A percentile compares a stretch with the other conserved stretches of the same genome.
These are phyloP conservation scores for Cyclophora punctaria DNA, from an alignment of 2,888 invertebrate genomes.

Conservation along the genomic window DNA sequence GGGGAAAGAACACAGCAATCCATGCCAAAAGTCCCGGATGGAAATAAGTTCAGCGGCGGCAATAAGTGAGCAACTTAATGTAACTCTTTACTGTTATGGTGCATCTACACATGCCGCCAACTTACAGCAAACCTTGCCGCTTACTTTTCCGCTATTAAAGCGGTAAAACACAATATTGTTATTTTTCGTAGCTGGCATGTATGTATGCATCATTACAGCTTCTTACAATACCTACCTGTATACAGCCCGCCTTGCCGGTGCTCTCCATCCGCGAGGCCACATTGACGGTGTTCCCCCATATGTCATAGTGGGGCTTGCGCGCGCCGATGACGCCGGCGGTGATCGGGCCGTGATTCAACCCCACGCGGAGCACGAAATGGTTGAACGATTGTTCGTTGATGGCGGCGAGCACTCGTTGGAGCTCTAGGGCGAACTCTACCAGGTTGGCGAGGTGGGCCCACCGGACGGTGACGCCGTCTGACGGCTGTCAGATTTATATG, in stretches of 20 bases:
- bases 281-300: conserved; percentile 98
- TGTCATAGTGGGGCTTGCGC: conserved; percentile 95
- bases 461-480: conserved; percentile 81
- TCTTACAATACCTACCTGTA: conserved; percentile 79
- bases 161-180: too few relatives aligned
- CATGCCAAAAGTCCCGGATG: too few relatives aligned
- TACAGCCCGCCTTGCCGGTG: conserved; percentile 95
- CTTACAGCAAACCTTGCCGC: too few relatives aligned
- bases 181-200: too few relatives aligned
- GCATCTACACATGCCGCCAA: too few relatives aligned
- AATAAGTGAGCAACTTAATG: too few relatives aligned
- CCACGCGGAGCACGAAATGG: conserved; percentile 94
- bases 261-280: conserved; percentile 99
- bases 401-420: conserved; percentile 91
- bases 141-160: too few relatives aligned
- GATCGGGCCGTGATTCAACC: conserved; percentile 96
- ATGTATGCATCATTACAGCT: too few relatives aligned
- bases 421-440: conserved; percentile 92
- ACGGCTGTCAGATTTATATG: conserved; percentile 61
- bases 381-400: conserved; percentile 97
- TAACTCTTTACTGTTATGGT: too few relatives aligned
- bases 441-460: conserved; percentile 90
- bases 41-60: too few relatives aligned
- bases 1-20: too few relatives aligned
- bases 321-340: conserved; percentile 97